Evolutionary conservation across 2,113 vertebrate genomes (phyloP).

Genomic region (Nansenia antarctica): DNA sequence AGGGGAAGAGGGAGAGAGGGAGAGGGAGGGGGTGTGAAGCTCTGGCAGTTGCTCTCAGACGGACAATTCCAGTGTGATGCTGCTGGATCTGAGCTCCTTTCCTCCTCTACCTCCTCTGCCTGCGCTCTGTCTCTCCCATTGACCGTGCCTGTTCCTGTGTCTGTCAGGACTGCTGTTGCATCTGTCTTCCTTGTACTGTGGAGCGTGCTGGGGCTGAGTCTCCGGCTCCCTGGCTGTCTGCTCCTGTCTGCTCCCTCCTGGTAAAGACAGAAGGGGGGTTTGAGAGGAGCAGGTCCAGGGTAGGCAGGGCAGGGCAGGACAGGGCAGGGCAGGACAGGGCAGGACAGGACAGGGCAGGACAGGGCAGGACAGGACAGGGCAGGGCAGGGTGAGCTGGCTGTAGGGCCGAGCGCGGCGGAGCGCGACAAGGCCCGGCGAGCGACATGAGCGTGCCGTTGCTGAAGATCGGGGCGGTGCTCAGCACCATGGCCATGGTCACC

Average conservation of each 20-base stretch:
- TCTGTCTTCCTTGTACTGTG: slow-evolving; percentile 19
- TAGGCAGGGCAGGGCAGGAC: slow-evolving; percentile 41
- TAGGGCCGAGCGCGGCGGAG: slow-evolving; percentile 58
- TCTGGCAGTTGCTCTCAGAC: slow-evolving; percentile 67
- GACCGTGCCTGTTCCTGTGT: slow-evolving; percentile 25
- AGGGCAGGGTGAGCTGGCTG: slow-evolving; percentile 45
- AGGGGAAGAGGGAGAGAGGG: not conserved
- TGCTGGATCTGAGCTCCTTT: slow-evolving; percentile 66
- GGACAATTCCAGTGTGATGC: slow-evolving; percentile 67
- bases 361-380: slow-evolving; percentile 16
- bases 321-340: slow-evolving; percentile 20
- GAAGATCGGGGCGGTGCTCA: slow-evolving; percentile 90
- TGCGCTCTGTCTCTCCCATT: slow-evolving; percentile 43
- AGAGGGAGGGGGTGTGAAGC: slow-evolving; percentile 18
- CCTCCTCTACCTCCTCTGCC: slow-evolving; percentile 43
- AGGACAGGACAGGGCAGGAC: slow-evolving; percentile 45
- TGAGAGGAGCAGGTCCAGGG: slow-evolving; percentile 49
- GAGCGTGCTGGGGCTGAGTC: slow-evolving; percentile 42
- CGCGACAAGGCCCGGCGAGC: slow-evolving; percentile 48
- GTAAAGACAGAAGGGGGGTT: no score
- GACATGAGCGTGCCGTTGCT: slow-evolving; percentile 86
- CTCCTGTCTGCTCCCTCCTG: slow-evolving; percentile 9
- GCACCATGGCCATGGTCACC: slow-evolving; percentile 93
- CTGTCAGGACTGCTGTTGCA: not conserved
- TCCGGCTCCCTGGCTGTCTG: slow-evolving; percentile 41